phyloP scores from a whole-genome alignment of 1,140 invertebrate species.

The Drosophila miranda region DNA sequence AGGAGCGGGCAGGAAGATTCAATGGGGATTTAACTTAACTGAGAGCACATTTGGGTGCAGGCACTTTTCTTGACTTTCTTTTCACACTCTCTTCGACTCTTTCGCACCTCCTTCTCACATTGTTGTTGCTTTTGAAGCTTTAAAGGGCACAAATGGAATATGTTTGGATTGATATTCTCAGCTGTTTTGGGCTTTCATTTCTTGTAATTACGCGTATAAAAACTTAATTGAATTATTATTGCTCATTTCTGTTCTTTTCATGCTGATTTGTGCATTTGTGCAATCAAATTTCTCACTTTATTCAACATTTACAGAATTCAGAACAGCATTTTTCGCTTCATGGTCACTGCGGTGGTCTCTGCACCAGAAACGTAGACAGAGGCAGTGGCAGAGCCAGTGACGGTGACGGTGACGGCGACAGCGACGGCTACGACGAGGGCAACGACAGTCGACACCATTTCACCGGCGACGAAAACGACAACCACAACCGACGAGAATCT shows the following conservation, averaged over 20 bases:
- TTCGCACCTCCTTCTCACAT: slow-evolving; percentile 29
- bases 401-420: slow-evolving; percentile 16
- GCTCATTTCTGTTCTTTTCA: neutral
- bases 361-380: slow-evolving; percentile 13
- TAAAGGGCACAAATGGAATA: slow-evolving; percentile 70
- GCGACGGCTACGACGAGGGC: slow-evolving; percentile 20
- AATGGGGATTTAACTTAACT: slow-evolving; percentile 40
- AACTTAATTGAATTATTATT: neutral
- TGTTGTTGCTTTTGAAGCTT: slow-evolving; percentile 45
- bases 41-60: slow-evolving; percentile 55
- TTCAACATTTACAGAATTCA: slow-evolving; percentile 69
- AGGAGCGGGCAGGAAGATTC: too few relatives aligned
- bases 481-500: slow-evolving; percentile 12
- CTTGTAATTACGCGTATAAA: neutral
- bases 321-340: slow-evolving; percentile 56
- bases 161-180: slow-evolving; percentile 43
- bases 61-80: slow-evolving; percentile 42
- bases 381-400: slow-evolving; percentile 12
- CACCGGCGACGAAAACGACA: slow-evolving; percentile 44
- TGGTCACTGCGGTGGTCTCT: slow-evolving; percentile 59
- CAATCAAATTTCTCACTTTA: slow-evolving; percentile 50
- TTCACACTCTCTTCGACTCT: slow-evolving; percentile 7
- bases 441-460: slow-evolving; percentile 49
- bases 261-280: slow-evolving; percentile 18
- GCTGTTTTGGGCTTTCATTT: slow-evolving; percentile 32